Conservation (phyloP, 1,140 invertebrate genomes). For the Listronotus bonariensis region DNA sequence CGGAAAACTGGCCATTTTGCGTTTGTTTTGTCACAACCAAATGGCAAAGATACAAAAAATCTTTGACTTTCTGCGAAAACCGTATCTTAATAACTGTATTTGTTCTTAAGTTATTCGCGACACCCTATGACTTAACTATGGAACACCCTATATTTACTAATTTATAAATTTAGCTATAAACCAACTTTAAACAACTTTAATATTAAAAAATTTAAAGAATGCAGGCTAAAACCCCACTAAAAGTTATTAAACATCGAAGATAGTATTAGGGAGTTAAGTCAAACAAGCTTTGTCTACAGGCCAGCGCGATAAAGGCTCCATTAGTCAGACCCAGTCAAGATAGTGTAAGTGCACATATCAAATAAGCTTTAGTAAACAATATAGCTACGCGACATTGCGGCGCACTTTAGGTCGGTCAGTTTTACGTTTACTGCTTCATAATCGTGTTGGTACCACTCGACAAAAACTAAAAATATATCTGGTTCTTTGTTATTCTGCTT, state of each 20-base stretch:
- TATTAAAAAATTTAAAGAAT: slow-evolving; percentile 25
- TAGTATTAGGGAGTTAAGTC: slow-evolving; percentile 37
- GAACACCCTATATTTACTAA: no score
- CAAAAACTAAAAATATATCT: not conserved
- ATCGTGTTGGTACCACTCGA: slow-evolving; percentile 34
- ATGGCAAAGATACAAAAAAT: no score
- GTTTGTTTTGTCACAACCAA: no score
- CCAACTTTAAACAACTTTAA: not conserved
- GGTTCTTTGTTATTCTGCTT: slow-evolving; percentile 11
- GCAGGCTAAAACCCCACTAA: slow-evolving; percentile 16
- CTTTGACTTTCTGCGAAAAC: no score
- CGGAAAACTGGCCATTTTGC: no score
- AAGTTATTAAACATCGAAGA: slow-evolving; percentile 33
- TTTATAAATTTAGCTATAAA: no score
- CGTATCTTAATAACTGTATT: no score
- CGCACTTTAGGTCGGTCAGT: slow-evolving; percentile 40
- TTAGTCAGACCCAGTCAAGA: slow-evolving; percentile 50
- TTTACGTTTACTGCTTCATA: slow-evolving; percentile 42
- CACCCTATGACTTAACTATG: no score
- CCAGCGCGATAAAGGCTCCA: slow-evolving; percentile 50
- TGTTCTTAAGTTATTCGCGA: no score
- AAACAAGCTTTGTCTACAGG: slow-evolving; percentile 37
- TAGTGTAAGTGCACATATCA: slow-evolving; percentile 52
- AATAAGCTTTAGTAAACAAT: slow-evolving; percentile 47
- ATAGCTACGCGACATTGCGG: slow-evolving; percentile 45